Percentiles rank a stretch among this genome's conserved stretches.
These are phyloP conservation scores for Drosophila gunungcola DNA, from an alignment of 1,140 invertebrate genomes.

Conservation along the genomic window DNA sequence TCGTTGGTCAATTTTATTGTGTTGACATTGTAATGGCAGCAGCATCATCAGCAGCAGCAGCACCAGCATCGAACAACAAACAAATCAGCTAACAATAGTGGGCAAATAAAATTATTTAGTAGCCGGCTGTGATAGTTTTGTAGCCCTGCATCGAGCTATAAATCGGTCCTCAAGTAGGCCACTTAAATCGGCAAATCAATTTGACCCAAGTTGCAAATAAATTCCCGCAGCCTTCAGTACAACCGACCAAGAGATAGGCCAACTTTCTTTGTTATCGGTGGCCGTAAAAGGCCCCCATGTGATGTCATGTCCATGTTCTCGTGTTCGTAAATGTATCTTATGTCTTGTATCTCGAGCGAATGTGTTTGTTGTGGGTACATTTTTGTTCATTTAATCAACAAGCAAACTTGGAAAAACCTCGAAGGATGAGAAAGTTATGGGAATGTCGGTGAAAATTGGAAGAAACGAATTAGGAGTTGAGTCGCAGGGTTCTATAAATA, in stretches of 20 bases:
- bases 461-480: background rate
- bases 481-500: background rate
- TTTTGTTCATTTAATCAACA: conserved; percentile 1
- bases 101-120: conserved; percentile 52
- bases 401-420: background rate
- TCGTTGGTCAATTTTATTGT: conserved; percentile 50
- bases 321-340: background rate
- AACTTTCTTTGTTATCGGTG: conserved; percentile 53
- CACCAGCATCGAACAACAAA: conserved; percentile 12
- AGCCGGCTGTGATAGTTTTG: conserved; percentile 8
- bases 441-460: background rate
- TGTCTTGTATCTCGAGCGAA: background rate
- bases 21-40: conserved; percentile 54
- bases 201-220: conserved; percentile 64
- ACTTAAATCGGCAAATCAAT: conserved; percentile 63
- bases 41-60: conserved; percentile 8
- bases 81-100: conserved; percentile 41
- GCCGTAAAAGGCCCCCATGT: conserved; percentile 20
- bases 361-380: background rate
- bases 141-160: conserved; percentile 18
- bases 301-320: conserved; percentile 22
- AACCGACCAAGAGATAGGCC: conserved; percentile 1
- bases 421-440: background rate
- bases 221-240: conserved; percentile 16
- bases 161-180: background rate